A percentile compares a stretch with the other conserved stretches of the same genome.
Conservation (phyloP, 2,888 invertebrate genomes). For the Cryptus viduatorius region DNA sequence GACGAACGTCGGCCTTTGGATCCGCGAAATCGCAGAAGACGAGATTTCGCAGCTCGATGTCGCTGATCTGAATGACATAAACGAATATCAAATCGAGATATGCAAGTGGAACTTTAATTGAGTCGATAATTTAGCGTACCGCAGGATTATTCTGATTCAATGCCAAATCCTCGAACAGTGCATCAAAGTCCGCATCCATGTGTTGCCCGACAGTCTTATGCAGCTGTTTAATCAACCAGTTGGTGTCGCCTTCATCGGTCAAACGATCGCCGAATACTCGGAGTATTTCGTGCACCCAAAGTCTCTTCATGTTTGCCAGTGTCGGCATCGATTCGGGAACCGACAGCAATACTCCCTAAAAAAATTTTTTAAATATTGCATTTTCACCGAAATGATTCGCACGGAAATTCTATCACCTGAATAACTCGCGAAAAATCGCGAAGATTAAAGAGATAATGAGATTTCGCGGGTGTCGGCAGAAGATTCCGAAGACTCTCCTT, state of each 20-base stretch:
- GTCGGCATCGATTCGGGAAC: constrained; percentile 97
- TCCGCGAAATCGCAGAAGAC: constrained; percentile 98
- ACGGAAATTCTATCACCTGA: constrained; percentile 86
- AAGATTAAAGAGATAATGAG: constrained; percentile 97
- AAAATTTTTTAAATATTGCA: background rate
- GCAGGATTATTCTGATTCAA: constrained; percentile 77
- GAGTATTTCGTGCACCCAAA: constrained; percentile 97
- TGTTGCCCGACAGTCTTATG: constrained; percentile 87
- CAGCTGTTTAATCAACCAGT: constrained; percentile 92
- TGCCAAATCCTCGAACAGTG: constrained; percentile 90
- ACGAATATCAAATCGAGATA: background rate
- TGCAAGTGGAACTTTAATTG: background rate
- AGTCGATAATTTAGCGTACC: constrained; percentile 43
- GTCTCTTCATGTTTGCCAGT: constrained; percentile 93
- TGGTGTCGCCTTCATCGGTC: constrained; percentile 92
- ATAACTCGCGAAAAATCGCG: constrained; percentile 97
- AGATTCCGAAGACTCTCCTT: constrained; percentile 93
- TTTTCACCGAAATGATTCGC: background rate
- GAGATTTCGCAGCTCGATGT: constrained; percentile 93
- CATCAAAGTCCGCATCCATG: constrained; percentile 90
- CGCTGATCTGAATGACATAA: constrained; percentile 88
- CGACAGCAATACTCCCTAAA: constrained; percentile 94
- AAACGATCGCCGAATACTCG: constrained; percentile 97
- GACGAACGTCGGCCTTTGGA: constrained; percentile 94
- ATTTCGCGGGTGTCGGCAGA: constrained; percentile 96